Conservation (phyloP, 2,113 vertebrate genomes). For the Terrapene triunguis region DNA sequence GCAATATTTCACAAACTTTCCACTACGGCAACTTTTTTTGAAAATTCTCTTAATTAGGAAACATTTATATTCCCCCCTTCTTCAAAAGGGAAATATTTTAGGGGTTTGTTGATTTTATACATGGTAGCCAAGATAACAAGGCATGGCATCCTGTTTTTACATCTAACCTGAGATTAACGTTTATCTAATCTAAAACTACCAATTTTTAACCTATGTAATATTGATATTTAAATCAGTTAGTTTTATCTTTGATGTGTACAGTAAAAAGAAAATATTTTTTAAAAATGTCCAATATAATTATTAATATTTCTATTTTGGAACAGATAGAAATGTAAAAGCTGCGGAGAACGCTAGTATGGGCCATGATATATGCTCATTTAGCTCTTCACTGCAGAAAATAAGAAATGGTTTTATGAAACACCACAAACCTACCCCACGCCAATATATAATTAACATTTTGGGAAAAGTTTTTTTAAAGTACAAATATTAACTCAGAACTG, state of each 20-base stretch:
- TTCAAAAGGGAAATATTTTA: not conserved
- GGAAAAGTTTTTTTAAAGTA: not conserved
- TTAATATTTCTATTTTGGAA: rapidly evolving
- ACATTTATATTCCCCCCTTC: not conserved
- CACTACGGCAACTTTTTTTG: rapidly evolving
- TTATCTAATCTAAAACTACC: not conserved
- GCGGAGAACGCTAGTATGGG: slow-evolving; percentile 12
- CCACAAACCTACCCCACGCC: not conserved
- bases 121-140: not conserved
- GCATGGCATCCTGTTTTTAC: slow-evolving; percentile 13
- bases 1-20: not conserved
- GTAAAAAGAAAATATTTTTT: not conserved
- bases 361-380: slow-evolving; percentile 16
- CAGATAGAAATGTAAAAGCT: not conserved
- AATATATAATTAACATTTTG: rapidly evolving
- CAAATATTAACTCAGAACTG: not conserved
- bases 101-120: not conserved
- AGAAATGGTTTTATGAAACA: not conserved
- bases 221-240: rapidly evolving
- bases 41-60: not conserved
- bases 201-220: rapidly evolving
- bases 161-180: not conserved
- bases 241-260: not conserved
- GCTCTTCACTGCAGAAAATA: not conserved
- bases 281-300: not conserved